These are phyloP conservation scores for Rafetus swinhoei DNA, from an alignment of 2,113 vertebrate species.

Conservation along the genomic window DNA sequence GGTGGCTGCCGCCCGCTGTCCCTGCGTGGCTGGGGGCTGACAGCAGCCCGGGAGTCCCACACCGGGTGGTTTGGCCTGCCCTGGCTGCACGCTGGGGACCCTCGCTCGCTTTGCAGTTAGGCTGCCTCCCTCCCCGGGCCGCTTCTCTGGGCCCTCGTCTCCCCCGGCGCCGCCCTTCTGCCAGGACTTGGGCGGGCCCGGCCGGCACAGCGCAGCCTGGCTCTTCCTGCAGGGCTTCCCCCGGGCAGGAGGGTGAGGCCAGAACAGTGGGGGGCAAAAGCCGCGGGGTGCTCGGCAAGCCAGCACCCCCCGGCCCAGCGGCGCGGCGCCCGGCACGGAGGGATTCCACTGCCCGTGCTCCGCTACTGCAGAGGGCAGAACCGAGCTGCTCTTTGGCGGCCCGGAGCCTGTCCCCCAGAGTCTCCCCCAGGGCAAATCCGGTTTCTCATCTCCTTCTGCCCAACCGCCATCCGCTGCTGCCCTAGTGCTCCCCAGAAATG, in stretches of 20 bases:
- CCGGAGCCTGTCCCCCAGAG: too few species aligned
- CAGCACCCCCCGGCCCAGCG: background rate
- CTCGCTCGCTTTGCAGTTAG: background rate
- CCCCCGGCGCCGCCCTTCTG: too few species aligned
- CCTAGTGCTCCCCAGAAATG: background rate
- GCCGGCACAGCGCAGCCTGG: too few species aligned
- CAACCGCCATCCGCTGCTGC: background rate
- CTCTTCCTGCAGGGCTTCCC: too few species aligned
- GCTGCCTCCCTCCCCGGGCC: background rate
- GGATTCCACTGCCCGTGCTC: background rate
- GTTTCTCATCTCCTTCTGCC: background rate
- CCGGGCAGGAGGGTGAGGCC: too few species aligned
- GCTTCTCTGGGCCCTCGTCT: too few species aligned
- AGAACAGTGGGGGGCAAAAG: too few species aligned
- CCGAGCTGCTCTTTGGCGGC: background rate
- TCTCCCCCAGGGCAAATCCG: too few species aligned
- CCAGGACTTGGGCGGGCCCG: too few species aligned
- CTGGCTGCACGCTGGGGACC: background rate
- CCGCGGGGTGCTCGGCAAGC: background rate
- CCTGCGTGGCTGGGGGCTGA: background rate
- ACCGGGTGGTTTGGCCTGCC: background rate
- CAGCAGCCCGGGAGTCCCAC: background rate
- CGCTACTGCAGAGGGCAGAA: background rate
- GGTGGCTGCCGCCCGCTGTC: too few species aligned
- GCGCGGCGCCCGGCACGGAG: too few species aligned